phyloP scores from a whole-genome alignment of 2,797 vertebrate genomes.

The Poliocrania exsul region DNA sequence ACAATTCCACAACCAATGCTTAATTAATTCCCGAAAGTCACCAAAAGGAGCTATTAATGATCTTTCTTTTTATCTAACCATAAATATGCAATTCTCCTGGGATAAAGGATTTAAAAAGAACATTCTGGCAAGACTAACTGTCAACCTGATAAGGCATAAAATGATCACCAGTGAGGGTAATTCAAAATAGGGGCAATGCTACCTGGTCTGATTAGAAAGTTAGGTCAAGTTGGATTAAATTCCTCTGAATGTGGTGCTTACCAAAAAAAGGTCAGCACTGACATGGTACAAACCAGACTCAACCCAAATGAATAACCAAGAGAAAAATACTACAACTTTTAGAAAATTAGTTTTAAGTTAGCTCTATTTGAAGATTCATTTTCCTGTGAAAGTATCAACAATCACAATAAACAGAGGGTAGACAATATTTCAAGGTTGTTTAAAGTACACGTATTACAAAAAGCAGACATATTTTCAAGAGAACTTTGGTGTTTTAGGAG shows the following conservation, averaged over 20 bases:
- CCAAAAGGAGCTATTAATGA: constrained; percentile 62
- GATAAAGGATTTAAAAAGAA: constrained; percentile 53
- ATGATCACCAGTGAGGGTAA: constrained; percentile 24
- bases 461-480: not conserved
- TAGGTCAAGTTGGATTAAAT: not conserved
- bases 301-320: not conserved
- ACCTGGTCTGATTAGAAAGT: constrained; percentile 40
- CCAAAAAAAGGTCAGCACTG: not conserved
- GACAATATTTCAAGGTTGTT: not conserved
- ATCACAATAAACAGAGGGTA: not conserved
- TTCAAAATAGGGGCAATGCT: constrained; percentile 10
- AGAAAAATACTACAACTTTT: not conserved
- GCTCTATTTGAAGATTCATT: not conserved
- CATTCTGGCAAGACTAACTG: constrained; percentile 51
- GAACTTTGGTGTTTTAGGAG: not conserved
- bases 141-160: constrained; percentile 48
- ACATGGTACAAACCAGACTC: not conserved
- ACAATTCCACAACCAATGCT: constrained; percentile 71
- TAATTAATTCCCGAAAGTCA: constrained; percentile 73
- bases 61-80: constrained; percentile 64
- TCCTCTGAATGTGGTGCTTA: not conserved
- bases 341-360: not conserved
- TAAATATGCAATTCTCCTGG: constrained; percentile 57
- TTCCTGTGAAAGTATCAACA: not conserved
- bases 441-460: not conserved